phyloP scores from a whole-genome alignment of 2,797 vertebrate species.

The Crenichthys baileyi region DNA sequence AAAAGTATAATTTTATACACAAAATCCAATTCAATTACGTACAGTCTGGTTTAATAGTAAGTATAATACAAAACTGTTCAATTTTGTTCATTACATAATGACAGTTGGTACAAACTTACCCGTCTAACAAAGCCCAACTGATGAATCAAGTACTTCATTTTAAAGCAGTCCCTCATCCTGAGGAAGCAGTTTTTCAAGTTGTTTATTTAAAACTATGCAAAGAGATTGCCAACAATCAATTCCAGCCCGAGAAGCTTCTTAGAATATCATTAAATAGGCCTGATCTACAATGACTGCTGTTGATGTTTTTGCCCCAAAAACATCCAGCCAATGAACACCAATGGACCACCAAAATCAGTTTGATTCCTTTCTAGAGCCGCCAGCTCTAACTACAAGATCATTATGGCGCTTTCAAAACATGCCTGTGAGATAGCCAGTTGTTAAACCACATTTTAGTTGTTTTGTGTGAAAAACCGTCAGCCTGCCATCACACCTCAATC shows the following conservation, averaged over 20 bases:
- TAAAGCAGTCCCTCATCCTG: background rate
- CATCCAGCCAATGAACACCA: background rate
- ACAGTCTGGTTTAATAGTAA: background rate
- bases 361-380: constrained; percentile 1
- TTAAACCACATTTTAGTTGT: constrained; percentile 68
- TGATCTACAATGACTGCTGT: constrained; percentile 10
- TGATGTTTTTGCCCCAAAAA: constrained; percentile 17
- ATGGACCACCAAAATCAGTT: constrained; percentile 14
- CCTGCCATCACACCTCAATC: constrained; percentile 68
- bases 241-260: constrained; percentile 34
- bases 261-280: background rate
- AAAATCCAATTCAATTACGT: background rate
- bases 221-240: constrained; percentile 51
- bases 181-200: background rate
- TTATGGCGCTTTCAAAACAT: constrained; percentile 21
- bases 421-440: constrained; percentile 44
- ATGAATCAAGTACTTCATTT: background rate
- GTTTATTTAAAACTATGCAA: constrained; percentile 47
- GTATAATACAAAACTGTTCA: background rate
- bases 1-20: background rate
- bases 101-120: background rate
- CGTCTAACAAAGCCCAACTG: background rate
- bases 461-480: constrained; percentile 65
- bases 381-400: constrained; percentile 28
- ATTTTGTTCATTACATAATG: background rate